A percentile compares a stretch with the other conserved stretches of the same genome.
Evolutionary conservation across 2,888 invertebrate species (phyloP).

Genomic region (Zaprionus lineosus): DNA sequence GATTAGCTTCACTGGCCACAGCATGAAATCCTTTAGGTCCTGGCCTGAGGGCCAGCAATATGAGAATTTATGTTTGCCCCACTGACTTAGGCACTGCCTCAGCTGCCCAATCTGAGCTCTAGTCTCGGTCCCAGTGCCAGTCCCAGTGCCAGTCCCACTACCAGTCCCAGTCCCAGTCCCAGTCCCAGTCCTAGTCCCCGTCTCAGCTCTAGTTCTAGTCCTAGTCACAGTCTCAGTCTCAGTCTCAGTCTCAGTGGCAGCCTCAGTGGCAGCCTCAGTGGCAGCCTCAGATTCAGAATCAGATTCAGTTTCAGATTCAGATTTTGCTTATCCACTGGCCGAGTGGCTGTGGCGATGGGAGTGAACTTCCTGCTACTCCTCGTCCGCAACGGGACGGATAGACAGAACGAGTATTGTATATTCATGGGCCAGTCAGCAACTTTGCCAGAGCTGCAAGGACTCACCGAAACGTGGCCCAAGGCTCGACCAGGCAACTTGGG

Average conservation of each 20-base stretch:
- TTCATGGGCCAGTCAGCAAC: slow-evolving; percentile 58
- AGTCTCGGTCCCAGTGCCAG: too few relatives aligned
- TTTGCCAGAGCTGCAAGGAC: slow-evolving; percentile 35
- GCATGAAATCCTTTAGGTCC: slow-evolving; percentile 37
- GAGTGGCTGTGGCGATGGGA: not conserved
- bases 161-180: too few relatives aligned
- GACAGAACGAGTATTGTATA: slow-evolving; percentile 58
- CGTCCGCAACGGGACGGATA: not conserved
- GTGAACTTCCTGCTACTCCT: not conserved
- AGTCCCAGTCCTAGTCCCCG: too few relatives aligned
- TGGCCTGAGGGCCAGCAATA: slow-evolving; percentile 39
- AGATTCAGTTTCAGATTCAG: slow-evolving; percentile 18
- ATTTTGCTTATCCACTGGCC: too few relatives aligned
- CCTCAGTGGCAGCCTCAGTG: too few relatives aligned
- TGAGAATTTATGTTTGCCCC: slow-evolving; percentile 52
- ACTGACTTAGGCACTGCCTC: slow-evolving; percentile 28
- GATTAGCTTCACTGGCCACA: slow-evolving; percentile 55
- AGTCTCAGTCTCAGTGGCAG: too few relatives aligned
- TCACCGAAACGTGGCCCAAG: slow-evolving; percentile 54
- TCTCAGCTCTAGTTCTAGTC: too few relatives aligned
- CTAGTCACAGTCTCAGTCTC: too few relatives aligned
- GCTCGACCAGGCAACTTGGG: slow-evolving; percentile 64
- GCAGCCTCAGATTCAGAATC: slow-evolving; percentile 32
- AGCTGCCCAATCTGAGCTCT: not conserved
- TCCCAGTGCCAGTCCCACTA: too few relatives aligned